These are phyloP conservation scores for Neosalanx taihuensis DNA, from an alignment of 2,797 vertebrate genomes.

Conservation along the genomic window DNA sequence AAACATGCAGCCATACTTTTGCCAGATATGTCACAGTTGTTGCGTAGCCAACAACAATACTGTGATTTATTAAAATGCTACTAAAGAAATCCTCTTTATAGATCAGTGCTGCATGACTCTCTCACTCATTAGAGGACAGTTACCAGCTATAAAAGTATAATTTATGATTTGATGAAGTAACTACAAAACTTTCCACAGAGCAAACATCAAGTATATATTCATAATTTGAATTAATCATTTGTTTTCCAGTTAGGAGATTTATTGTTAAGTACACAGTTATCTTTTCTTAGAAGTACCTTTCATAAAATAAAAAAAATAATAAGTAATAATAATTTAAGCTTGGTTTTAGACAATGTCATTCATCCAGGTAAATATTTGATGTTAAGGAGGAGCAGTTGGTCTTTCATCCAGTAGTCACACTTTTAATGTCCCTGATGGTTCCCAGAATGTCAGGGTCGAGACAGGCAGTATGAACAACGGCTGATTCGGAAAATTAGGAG, in stretches of 20 bases:
- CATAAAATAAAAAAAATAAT: no score
- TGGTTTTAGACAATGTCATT: neutral
- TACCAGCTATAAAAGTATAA: neutral
- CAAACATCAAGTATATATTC: neutral
- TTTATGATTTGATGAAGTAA: neutral
- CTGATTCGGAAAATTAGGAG: constrained; percentile 76
- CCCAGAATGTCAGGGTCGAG: constrained; percentile 43
- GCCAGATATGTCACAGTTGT: no score
- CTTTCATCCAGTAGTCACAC: constrained; percentile 16
- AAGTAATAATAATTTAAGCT: no score
- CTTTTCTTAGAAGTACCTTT: neutral
- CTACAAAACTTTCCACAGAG: neutral
- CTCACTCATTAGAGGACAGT: neutral
- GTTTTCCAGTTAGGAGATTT: neutral
- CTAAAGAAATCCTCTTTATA: no score
- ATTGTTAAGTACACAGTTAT: neutral
- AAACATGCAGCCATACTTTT: no score
- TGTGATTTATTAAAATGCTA: no score
- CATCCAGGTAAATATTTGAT: neutral
- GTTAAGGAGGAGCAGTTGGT: neutral
- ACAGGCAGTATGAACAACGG: constrained; percentile 57
- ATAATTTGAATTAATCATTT: neutral
- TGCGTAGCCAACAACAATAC: no score
- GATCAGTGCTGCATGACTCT: no score
- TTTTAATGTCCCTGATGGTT: constrained; percentile 23